These are phyloP conservation scores for Tachuris rubrigastra DNA, from an alignment of 2,113 vertebrate genomes.

Conservation along the genomic window DNA sequence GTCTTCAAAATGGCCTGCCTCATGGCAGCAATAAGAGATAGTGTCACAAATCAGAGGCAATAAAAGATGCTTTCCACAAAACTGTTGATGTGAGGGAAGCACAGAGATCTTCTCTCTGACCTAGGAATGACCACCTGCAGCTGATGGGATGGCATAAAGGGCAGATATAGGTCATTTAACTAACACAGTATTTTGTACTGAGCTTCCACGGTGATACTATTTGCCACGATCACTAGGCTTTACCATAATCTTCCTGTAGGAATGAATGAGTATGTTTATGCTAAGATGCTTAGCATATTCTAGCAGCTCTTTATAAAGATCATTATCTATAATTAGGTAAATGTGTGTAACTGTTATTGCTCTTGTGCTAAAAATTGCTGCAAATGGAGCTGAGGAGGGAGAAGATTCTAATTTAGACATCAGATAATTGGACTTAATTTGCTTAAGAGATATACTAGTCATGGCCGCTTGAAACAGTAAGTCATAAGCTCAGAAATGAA, in stretches of 20 bases:
- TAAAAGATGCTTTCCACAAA: neutral
- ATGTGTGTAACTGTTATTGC: conserved; percentile 52
- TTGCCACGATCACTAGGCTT: neutral
- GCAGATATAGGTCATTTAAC: neutral
- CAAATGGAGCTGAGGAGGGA: conserved; percentile 43
- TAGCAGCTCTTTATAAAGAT: conserved; percentile 59
- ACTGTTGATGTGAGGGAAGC: neutral
- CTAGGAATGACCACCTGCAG: neutral
- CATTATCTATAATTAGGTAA: conserved; percentile 61
- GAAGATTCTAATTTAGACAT: conserved; percentile 54
- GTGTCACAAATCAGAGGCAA: neutral
- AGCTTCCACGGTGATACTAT: neutral
- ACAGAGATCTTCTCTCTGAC: neutral
- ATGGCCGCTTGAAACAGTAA: conserved; percentile 32
- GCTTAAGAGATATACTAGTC: conserved; percentile 36
- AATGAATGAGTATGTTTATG: conserved; percentile 52
- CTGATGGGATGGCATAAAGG: neutral
- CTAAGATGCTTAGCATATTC: conserved; percentile 52
- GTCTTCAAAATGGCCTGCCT: neutral
- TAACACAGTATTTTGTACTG: neutral
- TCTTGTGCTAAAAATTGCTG: conserved; percentile 66
- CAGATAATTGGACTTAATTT: conserved; percentile 54
- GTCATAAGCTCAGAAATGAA: conserved; percentile 22
- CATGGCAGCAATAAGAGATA: neutral
- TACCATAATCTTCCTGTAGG: neutral